Evolutionary conservation across 1,140 invertebrate genomes (phyloP).

Genomic region (Rhynchophorus ferrugineus): DNA sequence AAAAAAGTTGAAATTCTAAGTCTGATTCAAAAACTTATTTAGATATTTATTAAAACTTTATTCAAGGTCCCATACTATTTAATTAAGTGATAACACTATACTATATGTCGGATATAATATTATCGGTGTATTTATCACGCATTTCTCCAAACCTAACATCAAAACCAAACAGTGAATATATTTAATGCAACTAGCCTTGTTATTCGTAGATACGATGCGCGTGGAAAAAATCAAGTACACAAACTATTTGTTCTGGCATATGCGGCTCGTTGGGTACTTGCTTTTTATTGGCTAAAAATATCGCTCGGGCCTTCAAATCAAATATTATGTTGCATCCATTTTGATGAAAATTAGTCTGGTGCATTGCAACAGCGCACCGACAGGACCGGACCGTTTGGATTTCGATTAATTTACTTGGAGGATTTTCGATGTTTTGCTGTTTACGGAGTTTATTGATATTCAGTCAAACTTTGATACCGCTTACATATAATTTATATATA

Average conservation of each 20-base stretch:
- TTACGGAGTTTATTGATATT: no score
- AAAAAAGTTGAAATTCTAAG: no score
- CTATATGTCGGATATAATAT: no score
- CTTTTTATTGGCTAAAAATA: conserved; percentile 14
- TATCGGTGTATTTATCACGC: not conserved
- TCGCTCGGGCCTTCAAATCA: conserved; percentile 11
- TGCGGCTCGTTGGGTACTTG: not conserved
- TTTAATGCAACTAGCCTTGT: conserved; percentile 6
- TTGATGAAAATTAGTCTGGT: conserved; percentile 4
- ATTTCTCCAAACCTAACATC: not conserved
- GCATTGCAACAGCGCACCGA: not conserved
- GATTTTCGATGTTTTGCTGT: no score
- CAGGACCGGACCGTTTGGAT: conserved; percentile 3
- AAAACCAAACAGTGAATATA: not conserved
- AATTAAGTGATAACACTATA: no score
- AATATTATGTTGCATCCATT: conserved; percentile 13
- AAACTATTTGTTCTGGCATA: conserved; percentile 8
- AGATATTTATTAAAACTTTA: no score
- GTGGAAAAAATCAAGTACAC: conserved; percentile 5
- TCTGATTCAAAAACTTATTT: no score
- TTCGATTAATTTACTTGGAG: not conserved
- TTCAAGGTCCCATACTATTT: no score
- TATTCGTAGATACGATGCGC: conserved; percentile 11
- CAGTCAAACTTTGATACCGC: no score
- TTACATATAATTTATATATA: no score